Conservation (phyloP, 2,888 invertebrate genomes). For the Calameuta filiformis region DNA sequence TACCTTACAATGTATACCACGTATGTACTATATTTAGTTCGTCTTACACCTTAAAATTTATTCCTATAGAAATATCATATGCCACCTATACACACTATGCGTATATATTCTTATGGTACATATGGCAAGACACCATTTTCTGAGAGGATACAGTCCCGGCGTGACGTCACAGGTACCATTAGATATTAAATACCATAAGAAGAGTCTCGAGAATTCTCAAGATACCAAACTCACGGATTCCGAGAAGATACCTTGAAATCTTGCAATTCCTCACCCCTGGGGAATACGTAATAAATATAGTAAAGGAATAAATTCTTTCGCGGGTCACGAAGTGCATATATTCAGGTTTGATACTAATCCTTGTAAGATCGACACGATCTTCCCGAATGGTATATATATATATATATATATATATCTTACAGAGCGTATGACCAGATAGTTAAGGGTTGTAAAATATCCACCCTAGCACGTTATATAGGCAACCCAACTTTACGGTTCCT, state of each 20-base stretch:
- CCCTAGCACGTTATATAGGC: background rate
- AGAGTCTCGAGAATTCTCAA: background rate
- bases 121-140: background rate
- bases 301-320: background rate
- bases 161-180: background rate
- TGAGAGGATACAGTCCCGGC: background rate
- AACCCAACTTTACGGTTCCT: background rate
- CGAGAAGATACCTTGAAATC: background rate
- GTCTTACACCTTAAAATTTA: background rate
- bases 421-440: background rate
- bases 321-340: background rate
- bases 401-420: background rate
- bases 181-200: background rate
- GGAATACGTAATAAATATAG: background rate
- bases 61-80: background rate
- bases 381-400: background rate
- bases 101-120: background rate
- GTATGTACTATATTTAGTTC: background rate
- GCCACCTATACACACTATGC: background rate
- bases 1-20: background rate
- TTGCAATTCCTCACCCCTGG: background rate
- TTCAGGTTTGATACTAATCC: background rate
- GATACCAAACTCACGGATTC: background rate
- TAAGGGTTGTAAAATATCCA: background rate
- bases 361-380: background rate